Evolutionary conservation across 1,140 invertebrate genomes (phyloP), one percentile per base, ranked within the genome.

Genomic region (Saxidomus purpurata): DNA sequence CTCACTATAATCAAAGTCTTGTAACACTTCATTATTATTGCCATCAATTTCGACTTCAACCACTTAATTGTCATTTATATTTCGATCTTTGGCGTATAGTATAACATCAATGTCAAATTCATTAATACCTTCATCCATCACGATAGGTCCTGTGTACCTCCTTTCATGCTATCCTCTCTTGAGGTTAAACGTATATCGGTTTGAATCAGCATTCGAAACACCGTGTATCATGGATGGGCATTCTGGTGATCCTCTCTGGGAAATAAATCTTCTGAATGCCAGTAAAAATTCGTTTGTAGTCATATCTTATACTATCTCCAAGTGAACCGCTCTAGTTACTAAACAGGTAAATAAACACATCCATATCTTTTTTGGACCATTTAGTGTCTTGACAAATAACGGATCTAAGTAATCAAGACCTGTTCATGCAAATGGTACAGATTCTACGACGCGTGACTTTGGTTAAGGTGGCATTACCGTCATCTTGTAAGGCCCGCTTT

Each of bases 281-380:
- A 81, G 19, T n/a, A 81, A 25, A 61, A 81, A 81, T 63, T 81
- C 49, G 34, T 36, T 52, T 34, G 79, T 59, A 38, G 52, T 61
- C 79, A 61, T 81, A 59, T 81, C 79, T 59, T 34, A 0, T 36
- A 81, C 25, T n/a, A 81, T 0, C 36, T 81, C 79, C 17, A 81
- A 28, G 34, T 59, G 79, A 25, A 76, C 36, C 22, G 71, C 71
- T 38, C 71, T 38, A 22, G 36, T 59, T 22, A 81, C 79, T 25
- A 81, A n/a, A 63, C 79, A 81, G 13, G 79, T 61, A 61, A 81
- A 81, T 81, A 81, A 40, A 61, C 79, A 81, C 17, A 81, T 22
- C 76, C 76, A 55, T 28, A 61, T 28, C 52, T 81, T 81, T 38
- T 59, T 55, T 9, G 79, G 34, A 13, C 31, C 79, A 43, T 59